Conservation (phyloP, 2,888 invertebrate species). For the Polylopha cassiicola region DNA sequence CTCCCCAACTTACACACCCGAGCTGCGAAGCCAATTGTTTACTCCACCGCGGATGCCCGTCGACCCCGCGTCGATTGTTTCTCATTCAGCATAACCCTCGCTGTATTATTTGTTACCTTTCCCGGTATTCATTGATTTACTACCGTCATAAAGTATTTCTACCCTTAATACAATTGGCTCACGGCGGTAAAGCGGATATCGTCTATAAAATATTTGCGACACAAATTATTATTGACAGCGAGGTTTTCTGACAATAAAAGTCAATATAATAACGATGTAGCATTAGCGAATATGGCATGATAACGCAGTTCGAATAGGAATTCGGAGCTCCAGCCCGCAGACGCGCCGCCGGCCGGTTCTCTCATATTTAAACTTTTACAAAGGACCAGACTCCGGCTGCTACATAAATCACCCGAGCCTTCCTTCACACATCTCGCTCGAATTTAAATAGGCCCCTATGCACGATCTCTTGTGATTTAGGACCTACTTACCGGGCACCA, state of each 20-base stretch:
- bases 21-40: constrained; percentile 42
- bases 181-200: no score
- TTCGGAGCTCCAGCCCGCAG: constrained; percentile 27
- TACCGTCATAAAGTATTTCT: no score
- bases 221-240: no score
- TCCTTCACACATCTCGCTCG: constrained; percentile 64
- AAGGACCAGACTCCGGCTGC: constrained; percentile 47
- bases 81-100: constrained; percentile 20
- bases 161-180: no score
- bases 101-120: constrained; percentile 20
- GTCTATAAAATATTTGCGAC: no score
- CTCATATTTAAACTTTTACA: constrained; percentile 69
- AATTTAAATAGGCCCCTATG: constrained; percentile 67
- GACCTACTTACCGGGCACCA: constrained; percentile 43
- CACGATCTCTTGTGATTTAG: constrained; percentile 61
- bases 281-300: constrained; percentile 21
- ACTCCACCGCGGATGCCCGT: constrained; percentile 32
- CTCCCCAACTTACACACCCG: constrained; percentile 28
- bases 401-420: constrained; percentile 63
- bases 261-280: no score
- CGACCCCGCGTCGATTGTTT: constrained; percentile 20
- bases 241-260: not conserved
- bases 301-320: constrained; percentile 25
- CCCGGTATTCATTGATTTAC: constrained; percentile 19
- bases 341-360: constrained; percentile 28